Percentiles rank a stretch among this genome's conserved stretches.
Conservation (phyloP, 2,888 invertebrate species). For the Campoplex nolae region DNA sequence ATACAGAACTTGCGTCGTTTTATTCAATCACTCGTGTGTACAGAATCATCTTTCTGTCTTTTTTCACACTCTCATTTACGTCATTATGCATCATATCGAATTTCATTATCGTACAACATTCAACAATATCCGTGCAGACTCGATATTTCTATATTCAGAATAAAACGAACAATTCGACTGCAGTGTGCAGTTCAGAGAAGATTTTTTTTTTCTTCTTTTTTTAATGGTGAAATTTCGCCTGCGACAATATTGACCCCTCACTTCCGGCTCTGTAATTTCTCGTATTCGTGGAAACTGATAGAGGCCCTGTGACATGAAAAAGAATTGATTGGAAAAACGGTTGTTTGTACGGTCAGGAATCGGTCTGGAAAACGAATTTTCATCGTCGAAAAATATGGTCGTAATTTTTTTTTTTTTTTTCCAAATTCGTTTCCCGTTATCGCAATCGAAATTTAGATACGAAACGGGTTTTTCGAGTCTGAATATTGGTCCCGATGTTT, state of each 20-base stretch:
- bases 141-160: constrained; percentile 21
- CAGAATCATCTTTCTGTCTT: constrained; percentile 64
- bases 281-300: not conserved
- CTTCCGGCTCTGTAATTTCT: not conserved
- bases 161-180: not conserved
- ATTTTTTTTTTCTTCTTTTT: not conserved
- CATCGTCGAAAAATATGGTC: not conserved
- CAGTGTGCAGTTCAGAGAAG: not conserved
- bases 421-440: not conserved
- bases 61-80: constrained; percentile 68
- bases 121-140: not conserved
- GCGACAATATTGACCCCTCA: not conserved
- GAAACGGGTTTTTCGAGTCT: not conserved
- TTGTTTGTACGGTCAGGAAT: not conserved
- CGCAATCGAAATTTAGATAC: no score
- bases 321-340: not conserved
- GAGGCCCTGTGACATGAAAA: no score
- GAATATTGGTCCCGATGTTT: no score
- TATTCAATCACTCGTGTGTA: constrained; percentile 65
- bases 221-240: not conserved
- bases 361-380: no score
- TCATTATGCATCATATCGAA: constrained; percentile 72
- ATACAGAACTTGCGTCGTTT: constrained; percentile 50
- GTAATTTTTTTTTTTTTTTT: not conserved
- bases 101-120: constrained; percentile 31